Conservation (phyloP, 2,113 vertebrate genomes). For the Coryphaenoides rupestris region DNA sequence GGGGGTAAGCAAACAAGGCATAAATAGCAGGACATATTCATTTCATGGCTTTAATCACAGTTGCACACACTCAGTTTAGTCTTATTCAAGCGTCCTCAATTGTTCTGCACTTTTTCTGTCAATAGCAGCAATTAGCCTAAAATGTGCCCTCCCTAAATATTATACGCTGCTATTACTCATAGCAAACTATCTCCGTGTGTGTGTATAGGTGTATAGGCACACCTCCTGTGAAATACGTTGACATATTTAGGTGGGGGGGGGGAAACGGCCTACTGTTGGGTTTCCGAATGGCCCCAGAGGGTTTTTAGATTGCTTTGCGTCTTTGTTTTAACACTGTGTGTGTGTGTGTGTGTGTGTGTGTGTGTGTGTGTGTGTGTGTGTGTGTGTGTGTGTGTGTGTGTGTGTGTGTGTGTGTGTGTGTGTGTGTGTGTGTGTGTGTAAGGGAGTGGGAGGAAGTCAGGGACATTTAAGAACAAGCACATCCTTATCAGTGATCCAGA, state of each 20-base stretch:
- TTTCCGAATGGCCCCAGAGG: background rate
- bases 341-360: constrained; percentile 9
- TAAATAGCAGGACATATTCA: too few species aligned
- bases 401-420: constrained; percentile 15
- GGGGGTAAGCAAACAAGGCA: too few species aligned
- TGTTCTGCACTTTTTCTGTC: constrained; percentile 11
- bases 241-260: background rate
- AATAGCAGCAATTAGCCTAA: background rate
- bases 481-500: constrained; percentile 56
- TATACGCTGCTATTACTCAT: constrained; percentile 18
- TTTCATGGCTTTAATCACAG: too few species aligned
- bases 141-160: too few species aligned
- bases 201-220: too few species aligned
- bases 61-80: too few species aligned
- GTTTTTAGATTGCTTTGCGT: constrained; percentile 13
- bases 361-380: constrained; percentile 17
- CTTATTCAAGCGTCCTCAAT: too few species aligned
- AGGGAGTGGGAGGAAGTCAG: constrained; percentile 39
- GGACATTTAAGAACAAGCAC: constrained; percentile 37
- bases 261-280: background rate
- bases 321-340: constrained; percentile 22
- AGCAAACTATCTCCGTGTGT: too few species aligned
- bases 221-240: background rate
- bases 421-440: constrained; percentile 12
- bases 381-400: constrained; percentile 14